Evolutionary conservation across 1,140 invertebrate genomes (phyloP), one percentile per base, ranked within the genome.

Genomic region (Drosophila leontia): DNA sequence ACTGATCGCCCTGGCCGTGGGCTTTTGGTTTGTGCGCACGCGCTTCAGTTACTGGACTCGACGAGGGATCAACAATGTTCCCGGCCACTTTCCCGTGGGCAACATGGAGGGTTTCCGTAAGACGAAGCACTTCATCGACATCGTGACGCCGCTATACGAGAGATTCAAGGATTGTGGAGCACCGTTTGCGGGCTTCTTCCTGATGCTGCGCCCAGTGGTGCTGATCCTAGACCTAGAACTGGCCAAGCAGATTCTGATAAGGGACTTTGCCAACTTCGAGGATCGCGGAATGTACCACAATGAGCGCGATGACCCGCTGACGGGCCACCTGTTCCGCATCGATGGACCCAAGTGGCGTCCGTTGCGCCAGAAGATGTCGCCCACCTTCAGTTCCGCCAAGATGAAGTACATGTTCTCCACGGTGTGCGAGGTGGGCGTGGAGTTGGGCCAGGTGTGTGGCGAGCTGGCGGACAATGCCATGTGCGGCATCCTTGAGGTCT

Each of bases 271-370:
- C 12, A 87, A 94, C 78, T 95, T 95, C 51, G 83, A 93, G 62
- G 93, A 94, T 75, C 92, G 93, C 23, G 94, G 93, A 61, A 83
- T 94, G 78, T 93, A 88, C 65, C 81, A 78, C n/a, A 93, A 93
- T 41, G 93, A 93, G 37, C 90, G 93, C 3, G 82, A 93, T 55
- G 94, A 95, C 61, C 93, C 94, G 4, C 56, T 95, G 2, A 92
- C 92, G 1, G 93, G 92, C 8, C 93, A 95, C 77, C 81, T 95
- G 13, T 94, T 95, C 67, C 93, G 93, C 37, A 85, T 94, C 26
- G 92, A 93, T 63, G 94, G 94, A 7, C 91, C 94, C n/a, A 92
- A 93, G 35, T 96, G 96, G 96, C 93, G 93, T 55, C 87, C 93
- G 7, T 91, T 96, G 53, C 92, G 95, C 56, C 91, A 93, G 3